Base-by-base conservation (phyloP, 1,140 invertebrate genomes). In the Macrobrachium rosenbergii region DNA sequence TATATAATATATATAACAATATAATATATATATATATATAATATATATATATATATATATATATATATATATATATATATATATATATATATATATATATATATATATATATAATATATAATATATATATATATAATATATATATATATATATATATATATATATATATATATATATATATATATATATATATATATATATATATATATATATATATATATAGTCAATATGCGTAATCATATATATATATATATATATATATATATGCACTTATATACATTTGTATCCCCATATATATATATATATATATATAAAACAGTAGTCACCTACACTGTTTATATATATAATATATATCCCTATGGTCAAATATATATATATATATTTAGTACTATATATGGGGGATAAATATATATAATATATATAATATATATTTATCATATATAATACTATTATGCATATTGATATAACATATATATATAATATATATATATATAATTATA, bases 121-220 rank as follows among this genome's bases (percentile, higher is more conserved):
- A 52, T 52, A 52, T 52, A 52, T 52, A 52, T 52, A 52, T 52
- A 52, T 52, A 52, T 52, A 52, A 52, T 52, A 64, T 64, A 64
- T 64, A 64, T 64, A 23, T 64, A 64, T 64, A 64, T 64, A 14
- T 64, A 6, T 64, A 64, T 64, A 23, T 64, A 64, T 64, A 64
- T 64, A 64, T n/a, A 14, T 64, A 64, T 64, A 12, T 64, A 64
- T 64, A 64, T 64, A 64, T 6, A 64, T 64, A 23, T 64, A 64
- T 64, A 64, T 64, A 23, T 64, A 64, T 64, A 64, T 64, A 23
- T 64, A 64, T 64, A 64, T 64, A 64, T 64, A 64, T 64, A 64
- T 64, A 64, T 64, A 64, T 64, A 64, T 64, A 64, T 64, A 64
- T 64, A 64, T n/a, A n/a, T n/a, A n/a, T n/a, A n/a, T n/a, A n/a